Evolutionary conservation across 2,888 invertebrate species (phyloP), one percentile per base, ranked within the genome.

Genomic region (Cylloceria caligata): DNA sequence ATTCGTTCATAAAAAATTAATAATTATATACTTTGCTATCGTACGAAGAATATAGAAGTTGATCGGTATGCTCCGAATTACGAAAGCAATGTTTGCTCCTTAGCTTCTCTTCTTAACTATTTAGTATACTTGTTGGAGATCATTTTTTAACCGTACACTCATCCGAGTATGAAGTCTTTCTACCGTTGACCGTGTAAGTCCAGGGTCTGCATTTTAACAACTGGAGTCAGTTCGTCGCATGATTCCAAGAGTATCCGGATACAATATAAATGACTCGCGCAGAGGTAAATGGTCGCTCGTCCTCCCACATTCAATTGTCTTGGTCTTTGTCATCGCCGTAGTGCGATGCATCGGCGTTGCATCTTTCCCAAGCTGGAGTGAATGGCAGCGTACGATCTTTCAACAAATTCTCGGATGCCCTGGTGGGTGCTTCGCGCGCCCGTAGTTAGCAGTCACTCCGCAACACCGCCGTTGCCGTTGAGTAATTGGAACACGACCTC

Each of bases 401-500:
- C 45, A 72, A 39, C 71, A 86, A 83, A 87, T 83, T 39, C 68
- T 62, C 76, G 39, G 76, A 77, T 69, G 69, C 49, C 65, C 52
- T 62, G 88, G 90, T 90, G 89, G 90, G 89, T 90, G 87, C 87
- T 49, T 88, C 81, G 83, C 80, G 69, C 60, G 68, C 27, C 30
- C 30, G 21, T 55, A 36, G 73, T 34, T 13, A 49, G 36, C 19
- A 62, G 62, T 65, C 55, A 47, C 57, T 27, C 49, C 0, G 47
- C 60, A 64, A 47, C 30, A 16, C 34, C 76, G 45, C 24, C 36
- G 36, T 39, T 42, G 69, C 86, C 86, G 87, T 92, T 91, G 91
- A 91, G 91, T 91, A 92, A 92, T 92, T 91, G 91, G 92, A 91
- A 92, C 91, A 90, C 88, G 89, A 89, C 89, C 90, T 91, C 89